Percentiles rank a stretch among this genome's conserved stretches.
Conservation (phyloP, 2,797 vertebrate species). For the Mallotus villosus region DNA sequence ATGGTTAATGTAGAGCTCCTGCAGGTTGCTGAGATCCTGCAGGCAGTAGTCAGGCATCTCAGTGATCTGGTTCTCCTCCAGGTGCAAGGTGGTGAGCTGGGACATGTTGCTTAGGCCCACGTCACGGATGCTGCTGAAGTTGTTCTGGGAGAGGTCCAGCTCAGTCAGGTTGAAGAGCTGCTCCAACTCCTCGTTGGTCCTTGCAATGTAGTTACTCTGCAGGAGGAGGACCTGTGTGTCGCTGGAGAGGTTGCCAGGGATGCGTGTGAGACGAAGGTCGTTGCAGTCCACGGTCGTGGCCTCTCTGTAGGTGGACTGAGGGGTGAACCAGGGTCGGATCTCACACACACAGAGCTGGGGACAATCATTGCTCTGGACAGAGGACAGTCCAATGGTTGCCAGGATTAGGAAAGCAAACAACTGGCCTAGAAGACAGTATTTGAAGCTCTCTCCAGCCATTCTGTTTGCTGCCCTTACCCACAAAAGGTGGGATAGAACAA, state of each 20-base stretch:
- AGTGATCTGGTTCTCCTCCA: slow-evolving; percentile 94
- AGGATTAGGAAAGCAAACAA: slow-evolving; percentile 78
- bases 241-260: slow-evolving; percentile 91
- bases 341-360: slow-evolving; percentile 96
- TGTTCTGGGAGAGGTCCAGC: slow-evolving; percentile 95
- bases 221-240: slow-evolving; percentile 96
- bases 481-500: slow-evolving; percentile 45
- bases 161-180: slow-evolving; percentile 94
- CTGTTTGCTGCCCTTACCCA: slow-evolving; percentile 52
- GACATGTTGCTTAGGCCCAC: slow-evolving; percentile 91
- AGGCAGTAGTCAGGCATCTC: slow-evolving; percentile 94
- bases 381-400: slow-evolving; percentile 74
- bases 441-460: slow-evolving; percentile 79
- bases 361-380: slow-evolving; percentile 82
- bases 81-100: slow-evolving; percentile 92
- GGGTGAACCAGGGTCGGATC: slow-evolving; percentile 96
- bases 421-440: slow-evolving; percentile 56
- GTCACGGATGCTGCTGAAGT: slow-evolving; percentile 89
- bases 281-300: slow-evolving; percentile 97
- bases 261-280: slow-evolving; percentile 89
- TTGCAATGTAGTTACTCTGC: slow-evolving; percentile 96
- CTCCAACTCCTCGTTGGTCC: slow-evolving; percentile 88
- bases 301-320: slow-evolving; percentile 96
- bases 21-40: slow-evolving; percentile 89
- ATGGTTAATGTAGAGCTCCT: slow-evolving; percentile 97